Percentiles rank a stretch among this genome's conserved stretches.
Evolutionary conservation across 2,797 vertebrate genomes (phyloP).

Genomic region (Poecilia wingei): DNA sequence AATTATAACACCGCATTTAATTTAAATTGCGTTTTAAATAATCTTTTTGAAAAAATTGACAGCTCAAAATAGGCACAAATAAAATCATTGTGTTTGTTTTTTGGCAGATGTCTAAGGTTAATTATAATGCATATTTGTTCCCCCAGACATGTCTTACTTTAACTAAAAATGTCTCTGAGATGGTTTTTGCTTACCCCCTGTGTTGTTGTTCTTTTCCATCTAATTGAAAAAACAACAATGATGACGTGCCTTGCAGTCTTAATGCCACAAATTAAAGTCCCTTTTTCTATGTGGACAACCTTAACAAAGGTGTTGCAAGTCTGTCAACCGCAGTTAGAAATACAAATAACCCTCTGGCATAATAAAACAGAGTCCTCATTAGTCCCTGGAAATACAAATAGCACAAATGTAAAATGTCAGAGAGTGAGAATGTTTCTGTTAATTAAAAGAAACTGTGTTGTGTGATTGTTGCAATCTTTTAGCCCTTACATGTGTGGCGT

Average conservation of each 20-base stretch:
- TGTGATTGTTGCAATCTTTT: neutral
- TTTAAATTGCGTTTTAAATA: neutral
- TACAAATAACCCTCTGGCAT: neutral
- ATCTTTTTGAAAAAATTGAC: neutral
- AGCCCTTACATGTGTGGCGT: neutral
- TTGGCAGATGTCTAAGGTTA: neutral
- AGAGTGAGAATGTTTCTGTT: constrained; percentile 4
- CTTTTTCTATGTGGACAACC: constrained; percentile 3
- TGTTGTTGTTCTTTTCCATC: neutral
- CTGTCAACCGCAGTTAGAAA: constrained; percentile 5
- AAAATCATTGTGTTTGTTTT: neutral
- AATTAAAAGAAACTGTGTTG: constrained; percentile 5
- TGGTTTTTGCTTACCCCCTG: neutral
- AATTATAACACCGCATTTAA: neutral
- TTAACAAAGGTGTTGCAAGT: constrained; percentile 3
- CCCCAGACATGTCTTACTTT: neutral
- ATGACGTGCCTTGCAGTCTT: neutral
- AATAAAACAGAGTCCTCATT: constrained; percentile 16
- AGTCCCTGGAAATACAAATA: constrained; percentile 8
- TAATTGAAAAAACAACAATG: neutral
- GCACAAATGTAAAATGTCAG: constrained; percentile 8
- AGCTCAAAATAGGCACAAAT: neutral
- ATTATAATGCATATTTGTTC: neutral
- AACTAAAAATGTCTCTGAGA: neutral
- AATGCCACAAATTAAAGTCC: constrained; percentile 7